phyloP scores from a whole-genome alignment of 1,140 invertebrate species.

The Daktulosphaira vitifoliae region DNA sequence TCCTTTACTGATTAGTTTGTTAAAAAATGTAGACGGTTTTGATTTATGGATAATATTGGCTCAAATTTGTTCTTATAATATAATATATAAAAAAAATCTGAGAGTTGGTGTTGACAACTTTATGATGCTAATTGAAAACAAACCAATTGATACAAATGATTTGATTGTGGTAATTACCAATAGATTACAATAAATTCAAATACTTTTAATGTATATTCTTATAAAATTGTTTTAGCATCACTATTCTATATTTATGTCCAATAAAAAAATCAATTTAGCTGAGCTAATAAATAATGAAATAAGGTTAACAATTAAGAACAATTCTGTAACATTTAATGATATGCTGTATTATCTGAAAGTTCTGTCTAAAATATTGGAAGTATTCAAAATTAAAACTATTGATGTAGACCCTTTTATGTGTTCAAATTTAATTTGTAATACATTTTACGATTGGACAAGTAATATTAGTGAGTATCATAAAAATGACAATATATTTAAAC shows the following conservation, averaged over 20 bases:
- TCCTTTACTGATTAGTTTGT: neutral
- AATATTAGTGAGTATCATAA: neutral
- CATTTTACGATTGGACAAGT: neutral
- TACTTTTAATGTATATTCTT: neutral
- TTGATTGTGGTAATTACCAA: neutral
- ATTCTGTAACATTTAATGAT: neutral
- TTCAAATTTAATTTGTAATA: neutral
- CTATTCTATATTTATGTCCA: neutral
- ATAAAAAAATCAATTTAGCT: conserved; percentile 16
- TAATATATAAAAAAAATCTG: conserved; percentile 12
- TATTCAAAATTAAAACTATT: neutral
- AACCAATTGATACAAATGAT: neutral
- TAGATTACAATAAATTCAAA: neutral
- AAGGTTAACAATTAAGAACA: neutral
- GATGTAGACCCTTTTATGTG: neutral
- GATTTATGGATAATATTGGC: neutral
- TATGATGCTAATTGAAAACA: neutral
- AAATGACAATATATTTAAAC: neutral
- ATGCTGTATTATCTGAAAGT: neutral
- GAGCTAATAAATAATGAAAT: conserved; percentile 20
- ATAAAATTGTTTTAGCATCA: conserved; percentile 14
- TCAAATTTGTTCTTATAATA: conserved; percentile 18
- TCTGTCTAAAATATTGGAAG: neutral
- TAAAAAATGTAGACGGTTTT: neutral
- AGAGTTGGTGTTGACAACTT: conserved; percentile 3